Evolutionary conservation across 1,140 invertebrate species (phyloP).

Genomic region (Spodoptera litura): DNA sequence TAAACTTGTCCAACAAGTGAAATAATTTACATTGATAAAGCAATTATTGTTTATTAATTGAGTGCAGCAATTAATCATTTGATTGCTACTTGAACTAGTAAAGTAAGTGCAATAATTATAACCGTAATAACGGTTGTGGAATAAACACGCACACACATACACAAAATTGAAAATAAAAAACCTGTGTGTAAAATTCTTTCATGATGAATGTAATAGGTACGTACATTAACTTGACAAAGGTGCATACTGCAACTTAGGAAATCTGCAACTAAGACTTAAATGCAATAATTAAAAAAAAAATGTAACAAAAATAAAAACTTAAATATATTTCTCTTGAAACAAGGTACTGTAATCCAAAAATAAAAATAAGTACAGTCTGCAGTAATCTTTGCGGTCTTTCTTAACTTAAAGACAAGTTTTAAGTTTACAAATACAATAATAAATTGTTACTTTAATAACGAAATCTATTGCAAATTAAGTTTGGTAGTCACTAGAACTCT

Average conservation of each 20-base stretch:
- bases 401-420: too few relatives aligned
- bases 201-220: background rate
- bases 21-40: constrained; percentile 1
- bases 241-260: too few relatives aligned
- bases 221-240: too few relatives aligned
- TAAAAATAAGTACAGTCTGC: background rate
- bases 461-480: constrained; percentile 88
- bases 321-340: constrained; percentile 7
- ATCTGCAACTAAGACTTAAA: too few relatives aligned
- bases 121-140: background rate
- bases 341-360: background rate
- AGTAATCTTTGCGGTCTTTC: too few relatives aligned
- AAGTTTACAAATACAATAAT: background rate
- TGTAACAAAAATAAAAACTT: background rate
- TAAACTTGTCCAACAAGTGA: background rate
- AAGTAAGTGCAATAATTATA: background rate
- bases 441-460: too few relatives aligned
- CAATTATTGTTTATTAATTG: constrained; percentile 27
- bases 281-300: background rate
- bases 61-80: background rate
- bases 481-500: constrained; percentile 96
- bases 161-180: background rate
- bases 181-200: constrained; percentile 38
- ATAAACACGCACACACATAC: background rate
- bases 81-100: background rate